Percentiles rank a stretch among this genome's conserved stretches.
These are phyloP conservation scores for Styela plicata DNA, from an alignment of 23 tunicate genomes.

Conservation along the genomic window DNA sequence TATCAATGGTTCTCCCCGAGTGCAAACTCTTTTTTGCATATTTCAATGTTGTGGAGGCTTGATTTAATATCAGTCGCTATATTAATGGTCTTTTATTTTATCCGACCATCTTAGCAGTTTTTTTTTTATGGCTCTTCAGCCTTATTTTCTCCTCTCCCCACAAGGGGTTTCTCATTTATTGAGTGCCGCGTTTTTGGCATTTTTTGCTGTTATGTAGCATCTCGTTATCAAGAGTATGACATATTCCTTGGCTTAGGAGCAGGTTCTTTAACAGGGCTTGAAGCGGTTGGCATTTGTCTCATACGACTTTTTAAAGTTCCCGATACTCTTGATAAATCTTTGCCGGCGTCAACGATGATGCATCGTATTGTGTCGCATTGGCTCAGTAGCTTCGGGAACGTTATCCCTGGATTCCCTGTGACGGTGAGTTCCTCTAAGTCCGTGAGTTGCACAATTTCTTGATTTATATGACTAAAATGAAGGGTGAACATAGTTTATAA, in stretches of 20 bases:
- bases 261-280: background rate
- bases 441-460: conserved; percentile 62
- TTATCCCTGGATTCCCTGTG: conserved; percentile 56
- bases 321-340: conserved; percentile 42
- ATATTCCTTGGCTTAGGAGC: background rate
- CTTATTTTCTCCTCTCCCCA: too few relatives aligned
- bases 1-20: too few relatives aligned
- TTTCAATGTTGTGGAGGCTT: too few relatives aligned
- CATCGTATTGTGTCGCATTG: conserved; percentile 55
- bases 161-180: too few relatives aligned
- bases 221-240: background rate
- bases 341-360: conserved; percentile 64
- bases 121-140: too few relatives aligned
- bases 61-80: too few relatives aligned
- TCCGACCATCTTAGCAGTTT: too few relatives aligned
- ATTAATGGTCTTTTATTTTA: too few relatives aligned
- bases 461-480: conserved; percentile 38
- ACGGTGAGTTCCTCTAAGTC: conserved; percentile 83
- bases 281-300: conserved; percentile 41
- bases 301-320: conserved; percentile 41
- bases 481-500: too few relatives aligned
- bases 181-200: too few relatives aligned
- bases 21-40: too few relatives aligned
- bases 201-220: too few relatives aligned
- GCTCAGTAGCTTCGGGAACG: conserved; percentile 70